Evolutionary conservation across 2,888 invertebrate species (phyloP), one percentile per base, ranked within the genome.

Genomic region (Drosophila barbarae): DNA sequence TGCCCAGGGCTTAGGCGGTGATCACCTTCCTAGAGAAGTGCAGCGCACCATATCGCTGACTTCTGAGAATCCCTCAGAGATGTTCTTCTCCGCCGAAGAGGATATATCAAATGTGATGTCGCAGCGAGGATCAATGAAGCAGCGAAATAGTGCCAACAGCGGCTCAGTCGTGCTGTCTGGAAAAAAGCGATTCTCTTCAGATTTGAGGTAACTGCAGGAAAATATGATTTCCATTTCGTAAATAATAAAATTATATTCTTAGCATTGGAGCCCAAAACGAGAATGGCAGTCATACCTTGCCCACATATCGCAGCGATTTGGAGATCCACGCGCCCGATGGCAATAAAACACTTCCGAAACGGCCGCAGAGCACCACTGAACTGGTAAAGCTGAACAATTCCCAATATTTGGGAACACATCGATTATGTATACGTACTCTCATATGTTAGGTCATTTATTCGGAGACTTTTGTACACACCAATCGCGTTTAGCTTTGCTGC

Each of bases 21-120:
- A 88, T 58, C 85, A 88, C 49, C 57, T 88, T 55, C 87, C 87
- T 5, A 82, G 89, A 6, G 89, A 89, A 72, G 90, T 90, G 8
- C 95, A 95, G 88, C 91, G 96, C 78, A 96, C 96, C 0, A 93
- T 95, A 85, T 96, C 96, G 0, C 93, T 96, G 87, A 95, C 95
- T 1, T 96, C 96, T 66, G 96, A 96, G 88, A 96, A 96, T 88
- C 96, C 95, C 80, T 96, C 96, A 0, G 97, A 97, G 89, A 94
- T 95, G 53, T 98, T 97, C 90, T 97, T 96, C 87, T 97, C 97
- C 0, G 97, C 97, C 0, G 97, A 97, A 85, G 97, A 98, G 89
- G 97, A 97, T 77, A 92, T 94, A 49, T 88, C 89, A 1, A 89
- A 89, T 77, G 87, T 88, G 5, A 69, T 89, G 72, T 87, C 88